Percentiles rank a stretch among this genome's conserved stretches.
These are phyloP conservation scores for Phymatocera aterrima DNA, from an alignment of 2,888 invertebrate species.

Conservation along the genomic window DNA sequence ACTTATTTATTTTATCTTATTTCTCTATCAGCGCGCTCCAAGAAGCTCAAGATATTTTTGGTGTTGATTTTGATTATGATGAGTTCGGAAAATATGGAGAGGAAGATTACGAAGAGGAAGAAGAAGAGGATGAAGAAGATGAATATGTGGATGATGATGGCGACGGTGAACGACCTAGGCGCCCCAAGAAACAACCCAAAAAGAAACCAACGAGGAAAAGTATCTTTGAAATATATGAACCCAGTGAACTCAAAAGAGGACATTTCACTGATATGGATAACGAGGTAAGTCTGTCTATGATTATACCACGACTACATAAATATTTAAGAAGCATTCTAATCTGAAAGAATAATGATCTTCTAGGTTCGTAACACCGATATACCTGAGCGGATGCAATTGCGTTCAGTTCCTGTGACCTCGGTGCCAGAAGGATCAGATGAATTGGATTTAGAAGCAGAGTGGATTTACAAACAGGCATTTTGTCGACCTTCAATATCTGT, in stretches of 20 bases:
- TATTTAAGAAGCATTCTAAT: no score
- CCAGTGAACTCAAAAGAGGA: slow-evolving; percentile 96
- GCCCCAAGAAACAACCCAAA: slow-evolving; percentile 85
- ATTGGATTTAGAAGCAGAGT: slow-evolving; percentile 95
- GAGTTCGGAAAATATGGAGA: slow-evolving; percentile 93
- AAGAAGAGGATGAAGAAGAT: slow-evolving; percentile 88
- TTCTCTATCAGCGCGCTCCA: slow-evolving; percentile 84
- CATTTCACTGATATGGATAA: slow-evolving; percentile 97
- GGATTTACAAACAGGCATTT: slow-evolving; percentile 98
- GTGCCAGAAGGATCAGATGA: slow-evolving; percentile 91
- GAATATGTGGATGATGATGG: slow-evolving; percentile 87
- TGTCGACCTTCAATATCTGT: slow-evolving; percentile 88
- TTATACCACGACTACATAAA: background rate
- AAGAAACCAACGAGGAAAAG: slow-evolving; percentile 90
- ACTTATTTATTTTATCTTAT: background rate
- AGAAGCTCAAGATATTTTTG: slow-evolving; percentile 99
- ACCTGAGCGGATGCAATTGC: slow-evolving; percentile 94
- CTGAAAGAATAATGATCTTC: slow-evolving; percentile 9
- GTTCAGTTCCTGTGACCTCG: slow-evolving; percentile 90
- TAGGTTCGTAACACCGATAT: slow-evolving; percentile 90
- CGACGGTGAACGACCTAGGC: slow-evolving; percentile 77
- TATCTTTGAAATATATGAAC: slow-evolving; percentile 97
- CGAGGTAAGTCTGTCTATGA: slow-evolving; percentile 76
- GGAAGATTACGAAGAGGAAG: slow-evolving; percentile 90
- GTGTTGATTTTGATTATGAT: slow-evolving; percentile 98